Percentiles rank a stretch among this genome's conserved stretches.
Evolutionary conservation across 2,888 invertebrate species (phyloP).

Genomic region (Xylophagus ater): DNA sequence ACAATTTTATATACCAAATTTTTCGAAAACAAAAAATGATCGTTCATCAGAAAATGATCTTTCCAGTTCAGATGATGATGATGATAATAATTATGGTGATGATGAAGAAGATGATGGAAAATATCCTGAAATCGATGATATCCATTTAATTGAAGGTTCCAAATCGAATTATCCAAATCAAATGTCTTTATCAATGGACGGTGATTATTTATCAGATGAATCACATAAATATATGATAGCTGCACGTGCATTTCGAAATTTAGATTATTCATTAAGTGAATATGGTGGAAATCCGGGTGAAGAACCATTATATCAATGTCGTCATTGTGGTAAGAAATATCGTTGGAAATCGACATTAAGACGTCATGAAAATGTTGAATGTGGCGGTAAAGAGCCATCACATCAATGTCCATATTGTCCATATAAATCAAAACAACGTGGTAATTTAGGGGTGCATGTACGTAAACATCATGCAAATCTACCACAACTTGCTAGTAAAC

Average conservation of each 20-base stretch:
- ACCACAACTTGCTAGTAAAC: conserved; percentile 33
- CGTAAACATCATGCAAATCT: conserved; percentile 54
- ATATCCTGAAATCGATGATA: conserved; percentile 36
- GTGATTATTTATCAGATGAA: conserved; percentile 26
- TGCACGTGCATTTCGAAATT: conserved; percentile 30
- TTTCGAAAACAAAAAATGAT: conserved; percentile 20
- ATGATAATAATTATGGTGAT: conserved; percentile 27
- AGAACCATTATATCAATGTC: conserved; percentile 42
- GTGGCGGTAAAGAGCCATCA: conserved; percentile 67
- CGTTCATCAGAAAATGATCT: conserved; percentile 24
- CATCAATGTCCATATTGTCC: conserved; percentile 69
- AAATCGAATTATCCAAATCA: conserved; percentile 22
- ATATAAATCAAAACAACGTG: conserved; percentile 65
- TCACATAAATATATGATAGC: conserved; percentile 27
- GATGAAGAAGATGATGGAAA: conserved; percentile 28
- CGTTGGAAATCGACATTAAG: conserved; percentile 77
- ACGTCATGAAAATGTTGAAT: conserved; percentile 70
- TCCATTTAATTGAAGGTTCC: conserved; percentile 35
- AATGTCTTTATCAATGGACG: conserved; percentile 15
- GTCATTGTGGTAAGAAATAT: conserved; percentile 72
- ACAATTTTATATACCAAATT: conserved; percentile 21
- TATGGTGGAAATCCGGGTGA: conserved; percentile 21
- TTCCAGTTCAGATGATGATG: conserved; percentile 23
- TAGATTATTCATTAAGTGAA: conserved; percentile 33
- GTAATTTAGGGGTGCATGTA: conserved; percentile 68